Evolutionary conservation across 2,797 vertebrate species (phyloP).

Genomic region (Atherinosoma microstoma): DNA sequence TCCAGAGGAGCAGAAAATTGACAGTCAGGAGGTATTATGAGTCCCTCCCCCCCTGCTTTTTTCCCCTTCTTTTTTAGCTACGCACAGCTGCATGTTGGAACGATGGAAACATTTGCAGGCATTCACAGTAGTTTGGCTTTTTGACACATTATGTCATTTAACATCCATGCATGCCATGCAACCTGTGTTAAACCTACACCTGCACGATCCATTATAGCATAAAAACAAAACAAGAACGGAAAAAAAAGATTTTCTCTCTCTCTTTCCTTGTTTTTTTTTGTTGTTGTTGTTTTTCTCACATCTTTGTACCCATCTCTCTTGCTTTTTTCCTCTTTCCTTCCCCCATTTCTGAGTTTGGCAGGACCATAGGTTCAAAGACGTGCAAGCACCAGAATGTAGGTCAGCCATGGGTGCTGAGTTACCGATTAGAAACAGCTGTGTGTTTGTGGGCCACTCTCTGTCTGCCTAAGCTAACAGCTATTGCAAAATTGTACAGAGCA

Average conservation of each 20-base stretch:
- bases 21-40: conserved; percentile 49
- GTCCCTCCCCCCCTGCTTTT: neutral
- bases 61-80: conserved; percentile 52
- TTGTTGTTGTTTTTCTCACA: neutral
- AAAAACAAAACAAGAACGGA: conserved; percentile 3
- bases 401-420: conserved; percentile 84
- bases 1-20: conserved; percentile 53
- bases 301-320: conserved; percentile 56
- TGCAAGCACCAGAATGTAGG: conserved; percentile 84
- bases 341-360: conserved; percentile 75
- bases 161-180: conserved; percentile 41
- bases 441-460: conserved; percentile 71
- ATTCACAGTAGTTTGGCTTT: conserved; percentile 46
- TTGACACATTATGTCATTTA: conserved; percentile 54
- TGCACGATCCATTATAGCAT: conserved; percentile 32
- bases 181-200: conserved; percentile 40
- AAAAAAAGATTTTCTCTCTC: neutral
- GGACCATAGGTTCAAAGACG: conserved; percentile 80
- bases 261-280: neutral
- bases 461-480: conserved; percentile 61
- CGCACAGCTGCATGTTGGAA: conserved; percentile 76
- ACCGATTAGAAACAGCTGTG: conserved; percentile 88
- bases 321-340: conserved; percentile 77
- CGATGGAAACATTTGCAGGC: conserved; percentile 71
- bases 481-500: conserved; percentile 34